Base-by-base conservation (phyloP, 2,888 invertebrate species). In the Zaprionus lineosus region DNA sequence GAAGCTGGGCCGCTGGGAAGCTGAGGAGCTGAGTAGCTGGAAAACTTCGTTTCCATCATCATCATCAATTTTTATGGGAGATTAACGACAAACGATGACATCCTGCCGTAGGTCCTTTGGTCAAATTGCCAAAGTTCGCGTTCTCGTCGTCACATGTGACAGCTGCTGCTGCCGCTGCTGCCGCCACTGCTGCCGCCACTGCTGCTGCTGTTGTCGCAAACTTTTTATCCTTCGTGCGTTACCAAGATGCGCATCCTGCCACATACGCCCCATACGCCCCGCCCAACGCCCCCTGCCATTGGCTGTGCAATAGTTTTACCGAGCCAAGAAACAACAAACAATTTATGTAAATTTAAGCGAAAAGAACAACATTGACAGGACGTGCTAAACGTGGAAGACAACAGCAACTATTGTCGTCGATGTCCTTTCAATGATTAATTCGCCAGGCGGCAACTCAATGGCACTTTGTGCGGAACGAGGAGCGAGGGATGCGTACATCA, bases 31-130 rank as follows among this genome's bases (percentile, higher is more conserved):
- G n/a, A n/a, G n/a, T n/a, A n/a, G n/a, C n/a, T n/a, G n/a, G n/a
- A n/a, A n/a, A n/a, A 84, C 60, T 77, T 84, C 21, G 46, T 7
- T 21, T 58, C 57, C 66, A 84, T 76, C 66, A 84, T 81, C 71
- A 79, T 82, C 79, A 84, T 79, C 83, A 79, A 84, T 79, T 84
- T 68, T 74, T 82, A 79, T 79, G 85, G 82, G 78, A 79, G 83
- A 84, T 79, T 79, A 78, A 78, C 85, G 83, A 63, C 50, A 56
- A 37, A 48, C 67, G 39, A 44, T 51, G 44, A 28, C 58, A 21
- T 37, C 31, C 36, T n/a, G n/a, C n/a, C 8, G n/a, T 8, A n/a
- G 44, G 26, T 21, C 43, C 41, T 33, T 55, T 62, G 70, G 69
- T 68, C 74, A 71, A 71, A 71, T 71, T 71, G 70, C 69, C 52